A percentile compares a stretch with the other conserved stretches of the same genome.
phyloP scores from a whole-genome alignment of 2,797 vertebrate genomes.

The Diceros bicornis region DNA sequence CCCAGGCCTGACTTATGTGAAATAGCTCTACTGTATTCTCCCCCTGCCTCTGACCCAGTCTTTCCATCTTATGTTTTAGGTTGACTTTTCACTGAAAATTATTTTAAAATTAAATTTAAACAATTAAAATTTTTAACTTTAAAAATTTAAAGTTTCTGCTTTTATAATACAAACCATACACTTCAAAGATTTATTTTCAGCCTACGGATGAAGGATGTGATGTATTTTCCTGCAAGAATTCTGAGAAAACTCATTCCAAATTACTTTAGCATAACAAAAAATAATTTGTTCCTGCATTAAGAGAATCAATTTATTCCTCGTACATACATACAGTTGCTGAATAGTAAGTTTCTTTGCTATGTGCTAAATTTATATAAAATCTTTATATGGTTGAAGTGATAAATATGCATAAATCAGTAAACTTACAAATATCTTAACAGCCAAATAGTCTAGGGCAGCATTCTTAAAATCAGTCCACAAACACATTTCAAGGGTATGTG shows the following conservation, averaged over 20 bases:
- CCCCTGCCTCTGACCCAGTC: neutral
- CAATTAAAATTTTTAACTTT: neutral
- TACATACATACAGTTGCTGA: neutral
- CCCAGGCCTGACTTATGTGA: neutral
- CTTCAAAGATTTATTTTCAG: neutral
- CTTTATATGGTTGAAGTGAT: neutral
- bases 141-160: neutral
- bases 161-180: neutral
- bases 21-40: neutral
- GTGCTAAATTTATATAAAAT: neutral
- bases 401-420: neutral
- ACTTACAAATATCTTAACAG: neutral
- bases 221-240: neutral
- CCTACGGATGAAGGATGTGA: neutral
- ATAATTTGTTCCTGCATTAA: neutral
- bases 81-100: neutral
- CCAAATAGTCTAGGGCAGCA: neutral
- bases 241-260: neutral
- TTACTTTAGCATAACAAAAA: neutral
- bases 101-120: neutral
- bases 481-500: neutral
- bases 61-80: neutral
- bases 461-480: neutral
- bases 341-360: neutral
- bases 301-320: neutral